A percentile compares a stretch with the other conserved stretches of the same genome.
Evolutionary conservation across 2,797 vertebrate genomes (phyloP).

Genomic region (Smutsia gigantea): DNA sequence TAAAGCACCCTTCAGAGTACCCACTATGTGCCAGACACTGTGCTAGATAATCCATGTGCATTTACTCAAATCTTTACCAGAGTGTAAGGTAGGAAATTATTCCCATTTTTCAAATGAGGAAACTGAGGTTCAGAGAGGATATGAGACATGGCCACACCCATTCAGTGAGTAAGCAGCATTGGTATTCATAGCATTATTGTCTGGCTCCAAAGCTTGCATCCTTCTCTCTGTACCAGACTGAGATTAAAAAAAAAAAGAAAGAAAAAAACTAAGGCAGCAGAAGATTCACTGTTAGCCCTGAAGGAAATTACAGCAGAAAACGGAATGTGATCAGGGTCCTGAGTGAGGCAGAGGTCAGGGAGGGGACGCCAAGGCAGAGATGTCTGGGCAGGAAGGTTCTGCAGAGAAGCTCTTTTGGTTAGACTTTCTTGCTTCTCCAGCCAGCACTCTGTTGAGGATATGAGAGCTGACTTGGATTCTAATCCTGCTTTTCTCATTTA

Average conservation of each 20-base stretch:
- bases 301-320: slow-evolving; percentile 66
- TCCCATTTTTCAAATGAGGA: slow-evolving; percentile 9
- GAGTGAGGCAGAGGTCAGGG: slow-evolving; percentile 40
- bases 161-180: slow-evolving; percentile 4
- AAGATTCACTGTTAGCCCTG: slow-evolving; percentile 44
- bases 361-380: neutral
- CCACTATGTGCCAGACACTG: neutral
- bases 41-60: neutral
- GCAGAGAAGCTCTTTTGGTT: neutral
- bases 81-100: neutral
- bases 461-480: slow-evolving; percentile 10
- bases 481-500: neutral
- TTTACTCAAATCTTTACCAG: neutral
- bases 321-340: slow-evolving; percentile 55
- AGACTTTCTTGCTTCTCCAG: neutral
- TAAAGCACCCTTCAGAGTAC: neutral
- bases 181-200: slow-evolving; percentile 47
- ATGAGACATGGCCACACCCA: neutral
- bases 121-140: slow-evolving; percentile 50
- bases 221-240: slow-evolving; percentile 50
- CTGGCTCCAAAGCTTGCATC: slow-evolving; percentile 30
- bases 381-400: neutral
- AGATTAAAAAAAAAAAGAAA: slow-evolving; percentile 7
- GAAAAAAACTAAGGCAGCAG: neutral
- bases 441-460: neutral